These are phyloP conservation scores for Anorthoa munda DNA, from an alignment of 2,888 invertebrate species.

Conservation along the genomic window DNA sequence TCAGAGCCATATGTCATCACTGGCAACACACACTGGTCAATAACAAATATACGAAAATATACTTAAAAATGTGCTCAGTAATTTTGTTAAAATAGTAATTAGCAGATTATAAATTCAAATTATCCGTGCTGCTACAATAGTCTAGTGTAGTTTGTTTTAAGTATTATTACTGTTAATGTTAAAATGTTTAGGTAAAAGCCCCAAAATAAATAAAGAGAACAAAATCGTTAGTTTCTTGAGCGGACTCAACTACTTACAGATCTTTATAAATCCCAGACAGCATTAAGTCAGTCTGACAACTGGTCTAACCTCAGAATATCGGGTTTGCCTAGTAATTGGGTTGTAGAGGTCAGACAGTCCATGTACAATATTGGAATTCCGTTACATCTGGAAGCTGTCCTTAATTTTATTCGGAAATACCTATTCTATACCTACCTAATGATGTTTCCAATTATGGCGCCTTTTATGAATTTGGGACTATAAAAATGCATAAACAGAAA, in stretches of 20 bases:
- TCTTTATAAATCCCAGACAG: constrained; percentile 1
- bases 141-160: no score
- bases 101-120: no score
- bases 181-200: neutral
- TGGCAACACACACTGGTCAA: no score
- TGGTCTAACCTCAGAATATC: constrained; percentile 1
- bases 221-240: neutral
- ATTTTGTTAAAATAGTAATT: no score
- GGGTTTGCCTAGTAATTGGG: neutral
- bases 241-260: neutral
- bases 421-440: no score
- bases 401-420: neutral
- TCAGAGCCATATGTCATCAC: no score
- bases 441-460: neutral
- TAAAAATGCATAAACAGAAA: no score
- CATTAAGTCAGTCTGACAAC: neutral
- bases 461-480: no score
- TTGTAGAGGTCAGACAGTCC: neutral
- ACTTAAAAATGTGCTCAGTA: no score
- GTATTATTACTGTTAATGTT: neutral
- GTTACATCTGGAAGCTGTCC: neutral
- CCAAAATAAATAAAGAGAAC: neutral
- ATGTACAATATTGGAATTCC: neutral
- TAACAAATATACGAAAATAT: no score
- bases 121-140: no score